Conservation (phyloP, 2,888 invertebrate genomes). For the Amphimallon solstitiale region DNA sequence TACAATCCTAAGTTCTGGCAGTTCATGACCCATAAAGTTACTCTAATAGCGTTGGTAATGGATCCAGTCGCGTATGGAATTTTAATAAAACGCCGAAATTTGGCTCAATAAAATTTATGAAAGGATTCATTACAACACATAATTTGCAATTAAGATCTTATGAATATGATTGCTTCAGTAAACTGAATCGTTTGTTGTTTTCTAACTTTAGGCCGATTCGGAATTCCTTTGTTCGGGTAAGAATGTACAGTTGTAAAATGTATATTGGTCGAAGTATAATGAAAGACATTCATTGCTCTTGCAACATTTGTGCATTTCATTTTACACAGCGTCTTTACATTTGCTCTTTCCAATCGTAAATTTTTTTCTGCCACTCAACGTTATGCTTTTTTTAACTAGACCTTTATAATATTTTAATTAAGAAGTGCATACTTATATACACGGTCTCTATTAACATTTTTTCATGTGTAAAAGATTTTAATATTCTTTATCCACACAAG, state of each 20-base stretch:
- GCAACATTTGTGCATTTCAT: no score
- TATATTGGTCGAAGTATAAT: conserved; percentile 1
- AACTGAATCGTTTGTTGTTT: conserved; percentile 12
- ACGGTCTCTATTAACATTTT: no score
- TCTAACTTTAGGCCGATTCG: background rate
- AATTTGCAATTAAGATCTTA: conserved; percentile 36
- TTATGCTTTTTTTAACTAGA: no score
- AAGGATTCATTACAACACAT: conserved; percentile 30
- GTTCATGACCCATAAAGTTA: conserved; percentile 51
- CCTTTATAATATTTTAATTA: no score
- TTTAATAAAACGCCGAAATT: conserved; percentile 37
- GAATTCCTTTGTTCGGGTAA: background rate
- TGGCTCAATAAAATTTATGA: conserved; percentile 34
- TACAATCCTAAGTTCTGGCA: conserved; percentile 40
- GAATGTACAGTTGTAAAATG: background rate
- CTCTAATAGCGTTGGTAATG: conserved; percentile 49
- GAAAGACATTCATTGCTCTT: no score
- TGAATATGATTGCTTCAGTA: conserved; percentile 33
- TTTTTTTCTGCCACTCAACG: no score
- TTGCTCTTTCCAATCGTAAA: no score
- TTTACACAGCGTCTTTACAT: background rate
- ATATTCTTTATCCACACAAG: no score
- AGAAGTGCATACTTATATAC: no score
- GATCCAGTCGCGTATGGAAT: conserved; percentile 39
- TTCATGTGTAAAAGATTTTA: no score